Evolutionary conservation across 1,140 invertebrate genomes (phyloP).

Genomic region (Drosophila ogumai): DNA sequence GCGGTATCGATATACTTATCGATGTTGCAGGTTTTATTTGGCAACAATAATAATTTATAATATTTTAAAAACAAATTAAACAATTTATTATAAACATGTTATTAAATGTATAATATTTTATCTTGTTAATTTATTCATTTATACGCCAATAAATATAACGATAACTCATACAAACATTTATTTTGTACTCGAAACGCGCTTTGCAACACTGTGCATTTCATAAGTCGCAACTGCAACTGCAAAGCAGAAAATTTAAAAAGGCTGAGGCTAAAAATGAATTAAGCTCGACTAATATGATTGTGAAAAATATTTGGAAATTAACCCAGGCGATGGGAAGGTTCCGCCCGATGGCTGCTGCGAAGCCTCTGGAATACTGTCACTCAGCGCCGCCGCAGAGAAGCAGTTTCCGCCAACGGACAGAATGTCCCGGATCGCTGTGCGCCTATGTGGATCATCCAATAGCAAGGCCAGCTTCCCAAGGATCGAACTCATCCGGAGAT

Average conservation of each 20-base stretch:
- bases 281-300: constrained; percentile 54
- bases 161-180: constrained; percentile 2
- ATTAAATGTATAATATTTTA: background rate
- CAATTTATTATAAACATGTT: too few relatives aligned
- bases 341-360: constrained; percentile 4
- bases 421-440: constrained; percentile 20
- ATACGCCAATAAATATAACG: background rate
- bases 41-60: too few relatives aligned
- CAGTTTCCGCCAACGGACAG: constrained; percentile 1
- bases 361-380: constrained; percentile 27
- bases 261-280: constrained; percentile 48
- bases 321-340: constrained; percentile 40
- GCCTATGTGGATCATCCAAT: background rate
- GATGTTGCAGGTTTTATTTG: background rate
- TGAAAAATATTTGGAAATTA: constrained; percentile 58
- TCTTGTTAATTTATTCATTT: too few relatives aligned
- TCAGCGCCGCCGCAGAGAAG: constrained; percentile 1
- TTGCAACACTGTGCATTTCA: constrained; percentile 69
- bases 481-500: background rate
- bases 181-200: constrained; percentile 9
- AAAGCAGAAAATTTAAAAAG: constrained; percentile 3
- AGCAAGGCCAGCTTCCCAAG: background rate
- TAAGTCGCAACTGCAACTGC: constrained; percentile 44
- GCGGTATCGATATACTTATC: constrained; percentile 18
- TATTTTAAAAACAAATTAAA: too few relatives aligned